These are phyloP conservation scores for Condylostylus longicornis DNA, from an alignment of 1,140 invertebrate genomes.

Conservation along the genomic window DNA sequence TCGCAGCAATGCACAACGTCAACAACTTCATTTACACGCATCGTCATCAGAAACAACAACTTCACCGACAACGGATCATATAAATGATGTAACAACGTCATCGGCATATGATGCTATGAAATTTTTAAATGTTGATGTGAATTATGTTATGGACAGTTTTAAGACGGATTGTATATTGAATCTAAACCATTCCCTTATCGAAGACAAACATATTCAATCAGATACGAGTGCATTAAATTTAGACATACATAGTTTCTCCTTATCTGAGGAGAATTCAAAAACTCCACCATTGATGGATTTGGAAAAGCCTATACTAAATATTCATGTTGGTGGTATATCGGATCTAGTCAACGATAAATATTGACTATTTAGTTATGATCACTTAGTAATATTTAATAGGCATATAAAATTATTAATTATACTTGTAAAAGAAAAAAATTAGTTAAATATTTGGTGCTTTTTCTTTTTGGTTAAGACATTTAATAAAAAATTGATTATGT, in stretches of 20 bases:
- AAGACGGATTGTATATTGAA: slow-evolving; percentile 30
- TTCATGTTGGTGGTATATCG: slow-evolving; percentile 19
- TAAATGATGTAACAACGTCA: slow-evolving; percentile 17
- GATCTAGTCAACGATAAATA: slow-evolving; percentile 17
- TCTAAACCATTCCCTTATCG: slow-evolving; percentile 19
- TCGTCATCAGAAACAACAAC: slow-evolving; percentile 6
- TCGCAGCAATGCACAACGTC: neutral
- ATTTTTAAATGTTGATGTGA: slow-evolving; percentile 29
- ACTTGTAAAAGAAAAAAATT: too few species aligned
- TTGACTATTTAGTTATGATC: too few species aligned
- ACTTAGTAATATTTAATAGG: too few species aligned
- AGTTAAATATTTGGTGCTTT: too few species aligned
- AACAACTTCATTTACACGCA: slow-evolving; percentile 1
- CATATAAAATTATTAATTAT: too few species aligned
- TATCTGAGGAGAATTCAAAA: slow-evolving; percentile 8
- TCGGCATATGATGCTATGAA: slow-evolving; percentile 32
- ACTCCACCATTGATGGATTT: slow-evolving; percentile 18
- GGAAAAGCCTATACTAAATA: slow-evolving; percentile 24
- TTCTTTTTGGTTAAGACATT: too few species aligned
- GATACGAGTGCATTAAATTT: slow-evolving; percentile 1
- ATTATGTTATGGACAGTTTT: slow-evolving; percentile 30
- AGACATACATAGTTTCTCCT: neutral
- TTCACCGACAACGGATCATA: slow-evolving; percentile 12
- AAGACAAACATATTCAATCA: slow-evolving; percentile 11
- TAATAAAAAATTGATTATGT: too few species aligned